Percentiles rank a stretch among this genome's conserved stretches.
These are phyloP conservation scores for Lagopus leucura DNA, from an alignment of 2,113 vertebrate genomes.

Conservation along the genomic window DNA sequence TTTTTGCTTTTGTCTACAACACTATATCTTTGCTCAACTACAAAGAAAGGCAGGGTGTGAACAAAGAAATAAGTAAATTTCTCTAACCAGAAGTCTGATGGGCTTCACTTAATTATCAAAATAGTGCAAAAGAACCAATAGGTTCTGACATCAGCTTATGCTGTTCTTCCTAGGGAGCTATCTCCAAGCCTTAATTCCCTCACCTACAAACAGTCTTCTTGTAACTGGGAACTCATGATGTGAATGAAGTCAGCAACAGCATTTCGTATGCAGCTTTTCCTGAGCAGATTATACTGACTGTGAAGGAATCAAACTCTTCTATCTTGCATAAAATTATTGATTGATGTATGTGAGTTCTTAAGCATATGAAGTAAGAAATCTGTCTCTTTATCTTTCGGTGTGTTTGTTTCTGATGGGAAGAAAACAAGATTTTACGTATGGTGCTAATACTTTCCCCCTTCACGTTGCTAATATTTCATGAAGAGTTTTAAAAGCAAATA, in stretches of 20 bases:
- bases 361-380: not conserved
- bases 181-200: not conserved
- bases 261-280: not conserved
- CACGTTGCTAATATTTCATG: conserved; percentile 52
- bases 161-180: not conserved
- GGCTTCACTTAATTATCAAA: not conserved
- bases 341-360: not conserved
- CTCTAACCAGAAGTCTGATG: not conserved
- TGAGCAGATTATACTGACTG: not conserved
- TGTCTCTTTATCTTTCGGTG: not conserved
- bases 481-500: conserved; percentile 10
- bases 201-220: not conserved
- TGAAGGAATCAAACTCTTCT: not conserved
- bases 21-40: not conserved
- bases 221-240: not conserved
- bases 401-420: not conserved
- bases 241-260: not conserved
- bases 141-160: not conserved
- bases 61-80: not conserved
- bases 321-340: not conserved
- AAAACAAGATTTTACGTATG: not conserved
- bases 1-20: not conserved
- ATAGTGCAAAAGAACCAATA: not conserved
- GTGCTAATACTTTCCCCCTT: not conserved
- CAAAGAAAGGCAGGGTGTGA: not conserved